These are phyloP conservation scores for Zelleria hepariella DNA, from an alignment of 2,888 invertebrate species.

Conservation along the genomic window DNA sequence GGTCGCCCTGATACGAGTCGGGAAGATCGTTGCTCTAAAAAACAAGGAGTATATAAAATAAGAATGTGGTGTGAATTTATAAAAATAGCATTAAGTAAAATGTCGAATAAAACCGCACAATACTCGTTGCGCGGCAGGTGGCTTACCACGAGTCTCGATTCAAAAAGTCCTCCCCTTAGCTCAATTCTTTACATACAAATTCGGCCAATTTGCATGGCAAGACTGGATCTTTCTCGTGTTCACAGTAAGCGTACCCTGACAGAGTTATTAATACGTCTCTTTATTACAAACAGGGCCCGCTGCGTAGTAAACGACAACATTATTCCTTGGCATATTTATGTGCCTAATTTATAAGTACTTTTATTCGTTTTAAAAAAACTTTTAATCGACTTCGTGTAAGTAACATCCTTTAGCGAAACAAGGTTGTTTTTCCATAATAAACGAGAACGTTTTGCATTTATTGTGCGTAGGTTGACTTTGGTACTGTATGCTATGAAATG, in stretches of 20 bases:
- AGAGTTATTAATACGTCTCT: not conserved
- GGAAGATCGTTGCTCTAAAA: constrained; percentile 37
- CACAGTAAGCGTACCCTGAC: not conserved
- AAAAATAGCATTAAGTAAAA: not conserved
- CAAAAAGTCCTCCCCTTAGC: too few relatives aligned
- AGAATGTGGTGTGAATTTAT: not conserved
- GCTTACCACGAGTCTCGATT: too few relatives aligned
- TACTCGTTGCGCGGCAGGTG: too few relatives aligned
- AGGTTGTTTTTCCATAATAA: not conserved
- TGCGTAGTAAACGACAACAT: not conserved
- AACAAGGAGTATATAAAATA: constrained; percentile 20
- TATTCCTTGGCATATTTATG: not conserved
- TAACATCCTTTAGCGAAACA: not conserved
- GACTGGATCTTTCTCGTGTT: not conserved
- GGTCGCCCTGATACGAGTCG: constrained; percentile 30
- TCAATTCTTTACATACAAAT: not conserved
- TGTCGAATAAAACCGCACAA: not conserved
- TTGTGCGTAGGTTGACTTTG: not conserved
- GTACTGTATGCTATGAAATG: too few relatives aligned
- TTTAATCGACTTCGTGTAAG: not conserved
- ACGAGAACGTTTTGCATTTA: not conserved
- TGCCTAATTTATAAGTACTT: not conserved
- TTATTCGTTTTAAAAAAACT: not conserved
- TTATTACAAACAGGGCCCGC: not conserved
- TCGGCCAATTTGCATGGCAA: not conserved